A percentile compares a stretch with the other conserved stretches of the same genome.
Evolutionary conservation across 2,797 vertebrate species (phyloP).

Genomic region (Tamandua tetradactyla): DNA sequence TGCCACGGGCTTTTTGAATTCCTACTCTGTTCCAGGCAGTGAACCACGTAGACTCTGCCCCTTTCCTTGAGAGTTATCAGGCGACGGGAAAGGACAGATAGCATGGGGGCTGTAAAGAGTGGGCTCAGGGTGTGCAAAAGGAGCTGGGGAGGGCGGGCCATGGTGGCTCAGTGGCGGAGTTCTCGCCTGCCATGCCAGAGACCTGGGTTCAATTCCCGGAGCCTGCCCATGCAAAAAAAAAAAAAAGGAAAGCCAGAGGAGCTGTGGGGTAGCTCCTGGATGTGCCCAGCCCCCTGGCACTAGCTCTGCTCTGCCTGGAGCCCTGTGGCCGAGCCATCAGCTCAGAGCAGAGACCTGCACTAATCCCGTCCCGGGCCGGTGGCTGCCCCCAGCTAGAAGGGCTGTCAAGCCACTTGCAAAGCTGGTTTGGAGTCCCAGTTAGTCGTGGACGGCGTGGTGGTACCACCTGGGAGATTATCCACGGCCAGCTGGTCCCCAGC

Average conservation of each 20-base stretch:
- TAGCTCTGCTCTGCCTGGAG: neutral
- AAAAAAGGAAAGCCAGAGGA: too few species aligned
- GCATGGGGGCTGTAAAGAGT: accelerated
- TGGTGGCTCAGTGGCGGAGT: too few species aligned
- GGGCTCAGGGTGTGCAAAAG: neutral
- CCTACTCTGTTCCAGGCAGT: too few species aligned
- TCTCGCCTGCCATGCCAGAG: too few species aligned
- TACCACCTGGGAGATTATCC: slow-evolving; percentile 25
- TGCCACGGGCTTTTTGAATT: too few species aligned
- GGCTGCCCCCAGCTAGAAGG: neutral
- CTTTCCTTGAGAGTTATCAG: neutral
- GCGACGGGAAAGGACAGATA: accelerated
- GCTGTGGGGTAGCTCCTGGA: too few species aligned
- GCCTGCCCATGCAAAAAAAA: too few species aligned
- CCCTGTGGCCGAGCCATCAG: neutral
- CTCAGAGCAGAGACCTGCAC: slow-evolving; percentile 34
- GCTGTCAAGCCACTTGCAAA: neutral
- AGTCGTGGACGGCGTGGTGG: neutral
- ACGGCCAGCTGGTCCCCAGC: neutral
- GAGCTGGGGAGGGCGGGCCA: too few species aligned
- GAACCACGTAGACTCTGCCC: too few species aligned
- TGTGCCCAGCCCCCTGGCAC: neutral
- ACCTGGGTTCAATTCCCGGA: too few species aligned
- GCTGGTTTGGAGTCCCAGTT: neutral
- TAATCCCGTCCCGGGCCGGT: slow-evolving; percentile 52